Base-by-base conservation (phyloP, 92 coral and sea anemone genomes). In the Zoanthus solanderi region DNA sequence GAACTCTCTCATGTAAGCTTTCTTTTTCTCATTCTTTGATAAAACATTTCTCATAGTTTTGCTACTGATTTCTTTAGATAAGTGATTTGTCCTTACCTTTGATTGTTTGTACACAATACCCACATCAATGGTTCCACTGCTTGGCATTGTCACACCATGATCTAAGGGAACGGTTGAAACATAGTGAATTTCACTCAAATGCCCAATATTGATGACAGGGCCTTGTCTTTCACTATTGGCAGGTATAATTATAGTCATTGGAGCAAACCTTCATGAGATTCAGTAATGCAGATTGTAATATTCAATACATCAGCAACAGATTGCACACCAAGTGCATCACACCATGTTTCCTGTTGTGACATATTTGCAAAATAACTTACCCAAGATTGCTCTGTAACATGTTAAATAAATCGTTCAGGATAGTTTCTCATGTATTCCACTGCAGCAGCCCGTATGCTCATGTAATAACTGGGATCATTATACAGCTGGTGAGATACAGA, bases 401-500 rank as follows among this genome's bases (percentile, higher is more conserved):
- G 65, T 58, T 58, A 76, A 76, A 76, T 87, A 78, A 87, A 71
- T 83, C 88, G 50, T 30, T 85, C 87, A 47, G 92, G 90, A 74
- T 90, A 53, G 54, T 78, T 89, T 28, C 90, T 90, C 71, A 79
- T 71, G 78, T 85, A 90, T 5, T 87, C 58, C 54, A 90, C 81
- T 16, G 81, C 92, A 31, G 90, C 86, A 44, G 71, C 86, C 48
- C 92, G 57, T 48, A 85, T 58, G 61, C 30, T 42, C 61, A 85
- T 14, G 83, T 85, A 89, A 72, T 63, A 65, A 23, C 73, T 85
- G n/a, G 89, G 86, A 80, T 85, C 85, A 85, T 78, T 89, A 78
- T 90, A 85, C 28, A 85, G 71, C 45, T 90, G 92, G 76, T 85
- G 90, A 9, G 89, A 85, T 30, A 90, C 92, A 10, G 92, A 84